phyloP scores from a whole-genome alignment of 1,140 invertebrate species.

The Drosophila watanabei region DNA sequence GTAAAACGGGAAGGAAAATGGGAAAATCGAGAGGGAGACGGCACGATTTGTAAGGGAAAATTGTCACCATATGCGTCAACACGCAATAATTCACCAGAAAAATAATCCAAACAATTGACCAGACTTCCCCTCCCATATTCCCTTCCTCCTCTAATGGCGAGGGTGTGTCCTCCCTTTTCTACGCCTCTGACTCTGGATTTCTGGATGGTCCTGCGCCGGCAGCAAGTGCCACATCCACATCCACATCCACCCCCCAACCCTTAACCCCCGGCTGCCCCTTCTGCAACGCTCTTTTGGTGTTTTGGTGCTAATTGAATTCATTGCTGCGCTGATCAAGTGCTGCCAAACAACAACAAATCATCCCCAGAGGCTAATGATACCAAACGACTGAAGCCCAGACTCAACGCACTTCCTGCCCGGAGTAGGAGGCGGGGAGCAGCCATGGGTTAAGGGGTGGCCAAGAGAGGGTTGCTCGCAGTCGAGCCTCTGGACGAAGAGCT shows the following conservation, averaged over 20 bases:
- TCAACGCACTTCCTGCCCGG: background rate
- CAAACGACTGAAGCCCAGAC: conserved; percentile 60
- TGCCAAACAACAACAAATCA: conserved; percentile 84
- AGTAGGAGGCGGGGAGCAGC: background rate
- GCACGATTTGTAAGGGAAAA: conserved; percentile 63
- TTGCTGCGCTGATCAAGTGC: conserved; percentile 84
- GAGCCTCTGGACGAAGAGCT: conserved; percentile 14
- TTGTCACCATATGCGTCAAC: conserved; percentile 86
- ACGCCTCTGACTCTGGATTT: conserved; percentile 28
- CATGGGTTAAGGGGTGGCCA: conserved; percentile 18
- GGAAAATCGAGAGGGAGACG: conserved; percentile 16
- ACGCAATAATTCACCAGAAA: conserved; percentile 86
- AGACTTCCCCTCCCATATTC: conserved; percentile 47
- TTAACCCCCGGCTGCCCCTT: conserved; percentile 3
- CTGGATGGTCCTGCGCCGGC: conserved; percentile 41
- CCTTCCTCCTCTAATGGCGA: conserved; percentile 61
- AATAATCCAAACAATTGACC: conserved; percentile 86
- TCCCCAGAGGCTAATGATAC: conserved; percentile 82
- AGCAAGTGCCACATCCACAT: conserved; percentile 62
- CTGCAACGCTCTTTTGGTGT: conserved; percentile 67
- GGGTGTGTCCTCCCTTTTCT: conserved; percentile 69
- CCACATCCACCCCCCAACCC: conserved; percentile 4
- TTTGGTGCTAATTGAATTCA: conserved; percentile 85
- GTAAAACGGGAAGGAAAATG: background rate
- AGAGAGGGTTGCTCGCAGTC: conserved; percentile 8